Conservation (phyloP, 1,140 invertebrate genomes). For the Gryllus bimaculatus region DNA sequence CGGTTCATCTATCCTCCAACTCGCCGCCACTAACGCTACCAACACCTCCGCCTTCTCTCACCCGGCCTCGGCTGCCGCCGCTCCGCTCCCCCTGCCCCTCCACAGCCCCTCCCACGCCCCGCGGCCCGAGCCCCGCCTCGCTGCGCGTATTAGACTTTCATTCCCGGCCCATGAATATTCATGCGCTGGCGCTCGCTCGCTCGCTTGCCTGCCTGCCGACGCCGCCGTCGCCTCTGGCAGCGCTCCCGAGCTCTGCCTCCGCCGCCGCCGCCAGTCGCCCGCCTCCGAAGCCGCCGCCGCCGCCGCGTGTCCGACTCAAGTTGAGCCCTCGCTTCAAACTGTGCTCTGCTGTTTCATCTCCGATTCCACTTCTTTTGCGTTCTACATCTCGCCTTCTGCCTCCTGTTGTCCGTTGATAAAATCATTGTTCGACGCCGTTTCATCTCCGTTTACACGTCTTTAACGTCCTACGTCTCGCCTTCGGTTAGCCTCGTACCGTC, state of each 20-base stretch:
- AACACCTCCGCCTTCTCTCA: no score
- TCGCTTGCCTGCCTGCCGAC: background rate
- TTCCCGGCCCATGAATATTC: background rate
- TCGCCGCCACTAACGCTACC: no score
- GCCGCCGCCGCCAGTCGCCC: no score
- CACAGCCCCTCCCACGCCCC: background rate
- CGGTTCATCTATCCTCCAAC: no score
- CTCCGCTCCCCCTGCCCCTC: background rate
- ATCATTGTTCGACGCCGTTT: no score
- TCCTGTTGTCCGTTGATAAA: no score
- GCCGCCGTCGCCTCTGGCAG: background rate
- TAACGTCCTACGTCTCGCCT: no score
- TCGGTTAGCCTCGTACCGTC: no score
- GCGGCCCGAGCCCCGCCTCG: background rate
- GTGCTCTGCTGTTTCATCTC: no score
- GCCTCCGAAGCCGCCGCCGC: background rate
- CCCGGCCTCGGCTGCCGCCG: background rate
- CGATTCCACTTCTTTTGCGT: no score
- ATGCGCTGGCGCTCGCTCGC: background rate
- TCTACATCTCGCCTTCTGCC: no score
- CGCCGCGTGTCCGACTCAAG: background rate
- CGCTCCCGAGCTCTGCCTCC: background rate
- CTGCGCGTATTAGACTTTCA: slow-evolving; percentile 3
- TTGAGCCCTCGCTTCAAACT: background rate
- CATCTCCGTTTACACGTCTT: no score